Percentiles rank a stretch among this genome's conserved stretches.
phyloP scores from a whole-genome alignment of 2,888 invertebrate species.

The Silvanus unidentatus region DNA sequence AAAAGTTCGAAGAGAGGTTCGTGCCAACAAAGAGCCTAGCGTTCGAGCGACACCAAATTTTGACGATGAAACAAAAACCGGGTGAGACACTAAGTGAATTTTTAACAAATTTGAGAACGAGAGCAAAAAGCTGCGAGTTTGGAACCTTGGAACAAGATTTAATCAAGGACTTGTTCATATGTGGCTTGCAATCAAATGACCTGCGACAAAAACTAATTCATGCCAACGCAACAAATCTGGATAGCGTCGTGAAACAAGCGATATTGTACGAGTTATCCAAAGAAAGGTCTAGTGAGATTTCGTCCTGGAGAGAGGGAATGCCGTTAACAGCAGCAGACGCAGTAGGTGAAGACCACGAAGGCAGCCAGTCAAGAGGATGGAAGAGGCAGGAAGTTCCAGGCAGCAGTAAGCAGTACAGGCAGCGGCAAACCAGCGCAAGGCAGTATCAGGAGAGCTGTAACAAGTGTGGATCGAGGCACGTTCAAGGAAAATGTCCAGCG shows the following conservation, averaged over 20 bases:
- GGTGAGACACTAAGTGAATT: constrained; percentile 2
- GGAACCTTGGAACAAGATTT: not conserved
- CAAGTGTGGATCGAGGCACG: not conserved
- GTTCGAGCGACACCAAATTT: constrained; percentile 2
- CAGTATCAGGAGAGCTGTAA: not conserved
- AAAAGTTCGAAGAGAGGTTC: constrained; percentile 5
- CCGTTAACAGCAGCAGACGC: no score
- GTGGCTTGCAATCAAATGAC: not conserved
- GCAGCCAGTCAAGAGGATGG: no score
- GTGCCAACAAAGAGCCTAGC: not conserved
- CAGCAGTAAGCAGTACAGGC: not conserved
- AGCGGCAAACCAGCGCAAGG: not conserved
- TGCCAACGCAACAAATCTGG: no score
- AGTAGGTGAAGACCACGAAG: no score
- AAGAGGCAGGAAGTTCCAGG: no score
- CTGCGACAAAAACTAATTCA: not conserved
- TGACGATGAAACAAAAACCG: not conserved
- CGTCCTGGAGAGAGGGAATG: no score
- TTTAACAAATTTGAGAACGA: not conserved
- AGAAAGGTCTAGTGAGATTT: no score
- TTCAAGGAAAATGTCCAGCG: not conserved
- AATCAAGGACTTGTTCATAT: not conserved
- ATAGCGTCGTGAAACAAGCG: no score
- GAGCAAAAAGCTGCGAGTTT: constrained; percentile 1
- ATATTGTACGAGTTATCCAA: no score